Conservation (phyloP, 2,113 vertebrate genomes). For the Eonycteris spelaea region DNA sequence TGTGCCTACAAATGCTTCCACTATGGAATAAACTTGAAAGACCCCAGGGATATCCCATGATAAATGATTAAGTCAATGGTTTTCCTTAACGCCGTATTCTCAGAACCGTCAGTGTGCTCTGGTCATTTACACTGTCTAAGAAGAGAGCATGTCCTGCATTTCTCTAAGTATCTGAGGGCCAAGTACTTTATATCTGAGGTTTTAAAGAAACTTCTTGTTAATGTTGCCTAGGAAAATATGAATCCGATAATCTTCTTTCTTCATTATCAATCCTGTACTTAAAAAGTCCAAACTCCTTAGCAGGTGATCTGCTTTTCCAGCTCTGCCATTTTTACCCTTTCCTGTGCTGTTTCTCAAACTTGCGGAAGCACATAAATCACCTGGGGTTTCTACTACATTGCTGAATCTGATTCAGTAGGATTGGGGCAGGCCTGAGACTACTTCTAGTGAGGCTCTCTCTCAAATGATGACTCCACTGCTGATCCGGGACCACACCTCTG, state of each 20-base stretch:
- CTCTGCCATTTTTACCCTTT: not conserved
- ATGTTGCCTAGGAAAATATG: not conserved
- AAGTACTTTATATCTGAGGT: not conserved
- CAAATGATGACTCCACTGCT: not conserved
- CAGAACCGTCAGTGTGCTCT: not conserved
- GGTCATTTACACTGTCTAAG: not conserved
- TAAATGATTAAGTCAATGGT: slow-evolving; percentile 15
- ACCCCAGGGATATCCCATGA: slow-evolving; percentile 26
- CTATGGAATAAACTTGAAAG: not conserved
- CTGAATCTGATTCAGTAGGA: not conserved
- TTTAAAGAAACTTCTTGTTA: not conserved
- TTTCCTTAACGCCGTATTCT: not conserved
- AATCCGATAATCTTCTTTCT: not conserved
- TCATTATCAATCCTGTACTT: not conserved
- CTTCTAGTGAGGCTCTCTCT: not conserved
- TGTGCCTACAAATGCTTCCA: not conserved
- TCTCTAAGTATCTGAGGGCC: not conserved
- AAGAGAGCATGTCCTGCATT: not conserved
- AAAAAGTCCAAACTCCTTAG: not conserved
- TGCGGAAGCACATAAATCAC: not conserved
- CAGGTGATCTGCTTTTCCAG: not conserved
- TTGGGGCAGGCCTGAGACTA: not conserved
- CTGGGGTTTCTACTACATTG: not conserved
- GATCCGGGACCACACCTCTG: not conserved
- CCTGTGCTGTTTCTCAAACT: not conserved